These are phyloP conservation scores for Paramormyrops kingsleyae DNA, from an alignment of 2,113 vertebrate genomes.

Conservation along the genomic window DNA sequence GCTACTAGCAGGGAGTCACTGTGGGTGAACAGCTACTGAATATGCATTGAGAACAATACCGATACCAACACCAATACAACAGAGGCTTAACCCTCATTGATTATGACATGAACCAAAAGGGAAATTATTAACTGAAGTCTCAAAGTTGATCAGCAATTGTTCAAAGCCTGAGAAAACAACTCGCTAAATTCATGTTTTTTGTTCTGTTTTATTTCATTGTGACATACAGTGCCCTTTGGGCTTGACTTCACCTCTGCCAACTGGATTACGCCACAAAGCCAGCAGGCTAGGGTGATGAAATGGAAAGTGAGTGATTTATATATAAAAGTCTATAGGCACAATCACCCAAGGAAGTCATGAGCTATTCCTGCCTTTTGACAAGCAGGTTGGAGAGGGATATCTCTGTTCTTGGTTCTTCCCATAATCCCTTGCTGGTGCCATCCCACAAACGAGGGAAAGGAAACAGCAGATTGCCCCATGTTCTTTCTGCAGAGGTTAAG, in stretches of 20 bases:
- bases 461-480: not conserved
- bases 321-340: not conserved
- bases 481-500: not conserved
- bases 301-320: conserved; percentile 8
- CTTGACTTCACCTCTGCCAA: conserved; percentile 14
- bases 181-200: not conserved
- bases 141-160: not conserved
- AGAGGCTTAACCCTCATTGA: not conserved
- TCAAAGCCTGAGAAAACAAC: conserved; percentile 9
- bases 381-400: not conserved
- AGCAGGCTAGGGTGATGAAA: not conserved
- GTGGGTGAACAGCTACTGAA: not conserved
- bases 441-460: not conserved
- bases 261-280: not conserved
- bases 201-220: not conserved
- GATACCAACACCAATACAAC: not conserved
- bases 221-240: not conserved
- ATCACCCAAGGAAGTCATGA: not conserved
- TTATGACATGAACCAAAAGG: not conserved
- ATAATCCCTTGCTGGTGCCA: not conserved
- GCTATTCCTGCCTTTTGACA: not conserved
- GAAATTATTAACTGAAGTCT: not conserved
- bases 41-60: not conserved
- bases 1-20: not conserved
- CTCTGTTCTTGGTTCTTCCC: not conserved